Conservation (phyloP, 2,888 invertebrate species). For the Gisinianus flammeolus region DNA sequence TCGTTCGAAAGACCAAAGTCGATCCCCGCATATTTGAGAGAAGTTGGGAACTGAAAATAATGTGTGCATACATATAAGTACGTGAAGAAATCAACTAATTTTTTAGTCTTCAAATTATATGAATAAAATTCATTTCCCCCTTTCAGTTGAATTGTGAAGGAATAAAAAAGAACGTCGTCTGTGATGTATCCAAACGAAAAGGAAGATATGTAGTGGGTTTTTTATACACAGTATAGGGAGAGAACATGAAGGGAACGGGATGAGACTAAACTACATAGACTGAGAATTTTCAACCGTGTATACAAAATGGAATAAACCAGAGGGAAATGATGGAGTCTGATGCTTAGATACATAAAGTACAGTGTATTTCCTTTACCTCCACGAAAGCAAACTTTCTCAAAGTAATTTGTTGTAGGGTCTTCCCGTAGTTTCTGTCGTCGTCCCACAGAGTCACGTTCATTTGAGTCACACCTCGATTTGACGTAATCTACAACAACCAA, state of each 20-base stretch:
- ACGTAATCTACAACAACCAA: constrained; percentile 62
- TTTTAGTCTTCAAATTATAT: too few relatives aligned
- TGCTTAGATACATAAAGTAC: too few relatives aligned
- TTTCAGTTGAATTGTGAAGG: too few relatives aligned
- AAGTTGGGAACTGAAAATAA: constrained; percentile 60
- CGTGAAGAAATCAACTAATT: not conserved
- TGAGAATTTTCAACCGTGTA: too few relatives aligned
- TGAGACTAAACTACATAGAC: too few relatives aligned
- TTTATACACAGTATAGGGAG: too few relatives aligned
- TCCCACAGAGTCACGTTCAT: constrained; percentile 61
- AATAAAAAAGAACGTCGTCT: too few relatives aligned
- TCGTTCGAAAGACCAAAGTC: constrained; percentile 65
- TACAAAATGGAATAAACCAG: not conserved
- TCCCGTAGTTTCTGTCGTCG: constrained; percentile 61
- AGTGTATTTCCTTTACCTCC: constrained; percentile 60
- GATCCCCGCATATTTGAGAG: constrained; percentile 62
- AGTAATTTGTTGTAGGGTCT: constrained; percentile 62
- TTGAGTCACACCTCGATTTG: constrained; percentile 62
- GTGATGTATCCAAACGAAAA: too few relatives aligned
- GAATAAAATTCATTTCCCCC: not conserved
- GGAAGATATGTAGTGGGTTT: too few relatives aligned
- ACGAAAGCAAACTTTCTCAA: constrained; percentile 62
- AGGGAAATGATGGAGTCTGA: too few relatives aligned
- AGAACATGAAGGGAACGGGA: too few relatives aligned
- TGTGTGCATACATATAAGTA: not conserved